A percentile compares a stretch with the other conserved stretches of the same genome.
These are phyloP conservation scores for Hemitrygon akajei DNA, from an alignment of 2,797 vertebrate species.

Conservation along the genomic window DNA sequence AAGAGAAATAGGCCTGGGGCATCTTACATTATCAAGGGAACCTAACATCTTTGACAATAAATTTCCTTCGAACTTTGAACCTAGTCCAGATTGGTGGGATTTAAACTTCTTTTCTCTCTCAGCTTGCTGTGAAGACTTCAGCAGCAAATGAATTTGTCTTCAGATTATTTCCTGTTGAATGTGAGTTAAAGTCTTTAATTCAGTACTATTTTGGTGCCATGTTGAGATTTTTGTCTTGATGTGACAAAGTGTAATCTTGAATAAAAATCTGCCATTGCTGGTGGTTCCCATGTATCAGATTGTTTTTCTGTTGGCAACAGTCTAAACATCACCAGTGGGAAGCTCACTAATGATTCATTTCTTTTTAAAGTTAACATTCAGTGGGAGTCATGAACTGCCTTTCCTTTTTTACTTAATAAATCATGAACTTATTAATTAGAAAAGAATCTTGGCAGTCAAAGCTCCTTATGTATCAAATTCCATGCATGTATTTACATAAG, in stretches of 20 bases:
- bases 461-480: neutral
- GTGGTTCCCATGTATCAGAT: neutral
- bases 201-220: neutral
- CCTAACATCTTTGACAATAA: too few relatives aligned
- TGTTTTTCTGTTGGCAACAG: constrained; percentile 5
- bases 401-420: neutral
- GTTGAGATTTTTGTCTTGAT: too few relatives aligned
- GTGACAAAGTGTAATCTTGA: neutral
- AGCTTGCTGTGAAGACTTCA: neutral
- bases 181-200: neutral
- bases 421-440: neutral
- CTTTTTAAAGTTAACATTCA: neutral
- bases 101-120: neutral
- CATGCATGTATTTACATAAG: neutral
- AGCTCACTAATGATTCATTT: neutral
- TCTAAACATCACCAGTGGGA: neutral
- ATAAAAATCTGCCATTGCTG: neutral
- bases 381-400: neutral
- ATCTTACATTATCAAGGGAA: too few relatives aligned
- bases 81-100: neutral
- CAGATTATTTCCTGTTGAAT: neutral
- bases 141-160: neutral
- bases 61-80: neutral
- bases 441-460: neutral
- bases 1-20: too few relatives aligned